Evolutionary conservation across 1,140 invertebrate species (phyloP), one percentile per base, ranked within the genome.

Genomic region (Caenorhabditis inopinata): DNA sequence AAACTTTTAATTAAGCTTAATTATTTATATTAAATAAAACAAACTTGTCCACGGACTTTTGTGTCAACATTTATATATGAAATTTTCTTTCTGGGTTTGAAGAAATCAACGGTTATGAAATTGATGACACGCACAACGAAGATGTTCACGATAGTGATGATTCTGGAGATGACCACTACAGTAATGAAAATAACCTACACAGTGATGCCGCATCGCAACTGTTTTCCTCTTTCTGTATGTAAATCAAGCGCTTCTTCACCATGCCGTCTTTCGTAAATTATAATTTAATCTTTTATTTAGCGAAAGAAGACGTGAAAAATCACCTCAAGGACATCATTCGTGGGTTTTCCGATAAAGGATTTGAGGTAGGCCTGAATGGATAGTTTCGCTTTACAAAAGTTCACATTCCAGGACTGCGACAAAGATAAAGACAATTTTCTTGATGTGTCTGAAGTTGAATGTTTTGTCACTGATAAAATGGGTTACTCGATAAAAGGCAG

Each of bases 281-380:
- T 16, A n/a, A 53, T 12, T 16, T 12, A 21, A 5, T 38, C 3
- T 3, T 16, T n/a, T 68, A 16, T 68, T 68, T 68, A 68, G 58
- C 58, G 5, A 35, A 4, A 32, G 58, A 68, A 1, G n/a, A 35
- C 12, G 32, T 68, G 32, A 68, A 68, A 38, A 68, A 68, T 18
- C 58, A 68, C 12, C 11, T 68, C 58, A 68, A 68, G 58, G 58
- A 68, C 58, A 68, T 68, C n/a, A 38, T 68, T 21, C 58, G 58
- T 18, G 58, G 58, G 32, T 68, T 68, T 68, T 68, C 58, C 27
- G 58, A 68, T 68, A 68, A 68, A 25, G 58, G 58, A 68, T 68
- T 68, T 21, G 58, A 68, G 32, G 58, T 68, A 11, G n/a, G 58
- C 35, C 38, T 14, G 14, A 42, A 5, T 42, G 38, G 5, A 14